Evolutionary conservation across 2,888 invertebrate species (phyloP).

Genomic region (Netelia virgata): DNA sequence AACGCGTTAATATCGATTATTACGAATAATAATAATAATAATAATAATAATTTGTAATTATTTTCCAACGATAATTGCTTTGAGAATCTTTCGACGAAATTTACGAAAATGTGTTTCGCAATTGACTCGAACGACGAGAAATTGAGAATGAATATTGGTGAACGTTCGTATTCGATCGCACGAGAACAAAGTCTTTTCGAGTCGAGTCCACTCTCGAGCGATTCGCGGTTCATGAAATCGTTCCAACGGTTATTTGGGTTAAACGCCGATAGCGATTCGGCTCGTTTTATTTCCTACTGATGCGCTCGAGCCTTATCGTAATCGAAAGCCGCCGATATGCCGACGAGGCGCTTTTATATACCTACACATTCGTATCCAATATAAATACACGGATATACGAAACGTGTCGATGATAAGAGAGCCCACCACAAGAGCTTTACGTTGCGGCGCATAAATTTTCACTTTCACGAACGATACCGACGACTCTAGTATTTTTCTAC

Average conservation of each 20-base stretch:
- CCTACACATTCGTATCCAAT: neutral
- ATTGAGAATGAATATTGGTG: too few relatives aligned
- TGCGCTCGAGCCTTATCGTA: slow-evolving; percentile 9
- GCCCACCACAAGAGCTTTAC: neutral
- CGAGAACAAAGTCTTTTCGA: neutral
- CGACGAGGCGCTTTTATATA: neutral
- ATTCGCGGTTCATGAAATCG: slow-evolving; percentile 2
- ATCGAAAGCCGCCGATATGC: slow-evolving; percentile 18
- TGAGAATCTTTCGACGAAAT: too few relatives aligned
- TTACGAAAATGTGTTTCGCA: too few relatives aligned
- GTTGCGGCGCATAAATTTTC: neutral
- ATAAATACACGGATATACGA: neutral
- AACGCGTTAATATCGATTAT: too few relatives aligned
- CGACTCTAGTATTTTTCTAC: too few relatives aligned
- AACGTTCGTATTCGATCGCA: neutral
- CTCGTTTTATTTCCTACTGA: neutral
- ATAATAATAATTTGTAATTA: too few relatives aligned
- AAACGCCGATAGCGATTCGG: slow-evolving; percentile 41
- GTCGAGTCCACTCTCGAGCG: slow-evolving; percentile 1
- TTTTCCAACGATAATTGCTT: too few relatives aligned
- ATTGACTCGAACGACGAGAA: too few relatives aligned
- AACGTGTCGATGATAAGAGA: neutral
- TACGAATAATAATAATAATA: too few relatives aligned
- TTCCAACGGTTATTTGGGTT: slow-evolving; percentile 34
- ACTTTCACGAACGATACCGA: neutral